Conservation (phyloP, 2,888 invertebrate species). For the Clepsis dumicolana region DNA sequence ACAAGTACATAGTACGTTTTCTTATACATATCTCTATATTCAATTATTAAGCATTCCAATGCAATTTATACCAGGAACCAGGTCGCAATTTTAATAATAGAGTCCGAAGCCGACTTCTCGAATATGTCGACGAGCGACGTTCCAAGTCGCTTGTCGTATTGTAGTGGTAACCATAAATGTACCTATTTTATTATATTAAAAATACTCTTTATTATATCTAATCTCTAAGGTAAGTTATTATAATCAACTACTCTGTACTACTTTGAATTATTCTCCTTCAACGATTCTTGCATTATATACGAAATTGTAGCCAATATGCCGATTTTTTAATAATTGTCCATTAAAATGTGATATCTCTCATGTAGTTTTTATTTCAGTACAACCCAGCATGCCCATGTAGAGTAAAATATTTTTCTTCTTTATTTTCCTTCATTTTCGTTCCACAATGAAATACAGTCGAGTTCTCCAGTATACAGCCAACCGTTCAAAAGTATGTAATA, state of each 20-base stretch:
- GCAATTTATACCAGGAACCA: conserved; percentile 55
- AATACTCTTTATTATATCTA: conserved; percentile 28
- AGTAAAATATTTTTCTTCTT: too few species aligned
- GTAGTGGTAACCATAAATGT: conserved; percentile 11
- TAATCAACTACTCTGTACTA: conserved; percentile 32
- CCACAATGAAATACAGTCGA: too few species aligned
- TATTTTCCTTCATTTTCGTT: too few species aligned
- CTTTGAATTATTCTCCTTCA: conserved; percentile 37
- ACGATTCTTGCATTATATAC: conserved; percentile 50
- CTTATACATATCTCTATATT: conserved; percentile 74
- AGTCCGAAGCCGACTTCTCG: conserved; percentile 14
- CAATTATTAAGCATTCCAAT: conserved; percentile 80
- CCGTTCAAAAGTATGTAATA: too few species aligned
- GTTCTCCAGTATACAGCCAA: too few species aligned
- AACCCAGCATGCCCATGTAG: neutral
- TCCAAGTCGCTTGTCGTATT: neutral
- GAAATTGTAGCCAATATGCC: conserved; percentile 56
- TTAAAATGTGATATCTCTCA: conserved; percentile 80
- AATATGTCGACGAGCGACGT: neutral
- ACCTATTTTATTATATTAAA: conserved; percentile 33
- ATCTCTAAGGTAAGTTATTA: conserved; percentile 28
- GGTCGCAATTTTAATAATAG: conserved; percentile 47
- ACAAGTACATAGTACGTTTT: conserved; percentile 56
- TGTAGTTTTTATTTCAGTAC: conserved; percentile 31
- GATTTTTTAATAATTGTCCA: conserved; percentile 72